A percentile compares a stretch with the other conserved stretches of the same genome.
Evolutionary conservation across 2,888 invertebrate genomes (phyloP).

Genomic region (Sericinus montela): DNA sequence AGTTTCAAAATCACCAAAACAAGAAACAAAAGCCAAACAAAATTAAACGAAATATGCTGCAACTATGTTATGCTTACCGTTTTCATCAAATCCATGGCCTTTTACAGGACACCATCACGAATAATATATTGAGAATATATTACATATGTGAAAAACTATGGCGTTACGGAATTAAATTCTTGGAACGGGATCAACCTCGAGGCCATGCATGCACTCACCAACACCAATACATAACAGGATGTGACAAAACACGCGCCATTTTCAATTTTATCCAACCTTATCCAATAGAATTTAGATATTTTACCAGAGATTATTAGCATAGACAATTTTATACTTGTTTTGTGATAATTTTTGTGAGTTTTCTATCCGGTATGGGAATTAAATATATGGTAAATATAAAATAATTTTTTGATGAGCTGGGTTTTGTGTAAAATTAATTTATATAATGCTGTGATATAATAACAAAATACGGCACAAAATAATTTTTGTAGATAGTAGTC

Average conservation of each 20-base stretch:
- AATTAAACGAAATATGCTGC: conserved; percentile 49
- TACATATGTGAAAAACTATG: conserved; percentile 55
- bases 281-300: conserved; percentile 47
- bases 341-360: conserved; percentile 33
- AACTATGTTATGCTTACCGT: conserved; percentile 68
- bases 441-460: too few relatives aligned
- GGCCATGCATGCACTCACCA: conserved; percentile 74
- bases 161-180: conserved; percentile 55
- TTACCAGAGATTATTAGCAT: conserved; percentile 34
- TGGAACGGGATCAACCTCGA: conserved; percentile 67
- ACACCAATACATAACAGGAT: conserved; percentile 72
- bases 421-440: too few relatives aligned
- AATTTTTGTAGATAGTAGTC: too few relatives aligned
- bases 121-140: conserved; percentile 58
- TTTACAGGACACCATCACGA: conserved; percentile 77
- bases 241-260: conserved; percentile 74
- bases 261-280: conserved; percentile 38
- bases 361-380: too few relatives aligned
- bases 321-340: conserved; percentile 32
- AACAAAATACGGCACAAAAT: too few relatives aligned
- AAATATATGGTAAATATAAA: too few relatives aligned
- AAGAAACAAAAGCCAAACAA: conserved; percentile 80
- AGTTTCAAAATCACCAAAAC: conserved; percentile 80
- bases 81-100: conserved; percentile 81
- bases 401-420: too few relatives aligned